These are phyloP conservation scores for Antheraea pernyi DNA, from an alignment of 1,140 invertebrate genomes.

Conservation along the genomic window DNA sequence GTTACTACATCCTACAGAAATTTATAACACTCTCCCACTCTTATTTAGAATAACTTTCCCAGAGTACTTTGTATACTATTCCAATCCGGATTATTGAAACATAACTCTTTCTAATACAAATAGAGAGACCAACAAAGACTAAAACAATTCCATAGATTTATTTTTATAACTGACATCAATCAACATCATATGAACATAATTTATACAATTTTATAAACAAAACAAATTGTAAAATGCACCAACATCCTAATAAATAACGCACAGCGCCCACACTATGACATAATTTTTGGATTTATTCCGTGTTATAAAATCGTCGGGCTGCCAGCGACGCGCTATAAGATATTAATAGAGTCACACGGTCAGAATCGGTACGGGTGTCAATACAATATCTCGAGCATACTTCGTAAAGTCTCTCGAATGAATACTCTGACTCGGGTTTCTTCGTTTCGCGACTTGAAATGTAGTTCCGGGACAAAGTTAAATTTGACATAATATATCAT, in stretches of 20 bases:
- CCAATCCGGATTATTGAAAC: background rate
- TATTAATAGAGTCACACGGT: background rate
- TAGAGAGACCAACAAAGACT: background rate
- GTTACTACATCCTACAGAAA: no score
- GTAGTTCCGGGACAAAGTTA: no score
- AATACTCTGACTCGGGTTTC: no score
- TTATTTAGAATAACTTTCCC: background rate
- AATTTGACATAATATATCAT: no score
- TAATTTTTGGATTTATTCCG: conserved; percentile 12
- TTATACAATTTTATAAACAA: conserved; percentile 20
- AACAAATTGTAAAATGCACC: conserved; percentile 18
- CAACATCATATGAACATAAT: conserved; percentile 10
- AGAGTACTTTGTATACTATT: background rate
- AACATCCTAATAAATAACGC: conserved; percentile 16
- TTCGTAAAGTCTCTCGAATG: no score
- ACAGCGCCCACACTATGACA: conserved; percentile 15
- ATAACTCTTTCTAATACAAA: background rate
- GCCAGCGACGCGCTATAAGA: background rate
- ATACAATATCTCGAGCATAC: no score
- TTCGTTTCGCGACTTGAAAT: no score
- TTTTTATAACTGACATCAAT: conserved; percentile 15
- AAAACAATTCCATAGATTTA: background rate
- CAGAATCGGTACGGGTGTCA: no score
- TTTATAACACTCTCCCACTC: no score
- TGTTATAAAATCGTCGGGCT: conserved; percentile 1